Base-by-base conservation (phyloP, 2,113 vertebrate species). In the Panthera tigris region DNA sequence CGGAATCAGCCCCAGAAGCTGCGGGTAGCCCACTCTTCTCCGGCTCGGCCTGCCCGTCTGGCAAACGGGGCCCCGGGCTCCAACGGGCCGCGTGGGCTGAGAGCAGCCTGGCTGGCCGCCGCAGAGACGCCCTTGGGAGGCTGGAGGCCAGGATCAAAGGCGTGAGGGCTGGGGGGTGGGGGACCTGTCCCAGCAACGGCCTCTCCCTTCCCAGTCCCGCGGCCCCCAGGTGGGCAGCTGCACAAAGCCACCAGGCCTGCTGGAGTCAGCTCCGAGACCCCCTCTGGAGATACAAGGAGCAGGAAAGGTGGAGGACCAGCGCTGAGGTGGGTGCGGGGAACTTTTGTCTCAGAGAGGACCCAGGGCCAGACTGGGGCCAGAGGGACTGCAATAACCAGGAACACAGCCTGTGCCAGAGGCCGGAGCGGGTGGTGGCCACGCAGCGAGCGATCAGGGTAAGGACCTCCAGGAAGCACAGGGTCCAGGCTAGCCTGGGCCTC, bases 91-190 rank as follows among this genome's bases (percentile, higher is more conserved):
- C n/a, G 19, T 81, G 95, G 91, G 88, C 69, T 1, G 63, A 80
- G 57, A 63, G 89, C 84, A 91, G 80, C 68, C 15, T 0, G 80
- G 79, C n/a, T 74, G 87, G 88, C 97, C 0, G 41, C 91, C 65
- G 27, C 0, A 18, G 85, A 88, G 69, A 93, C 23, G 14, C 65
- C 82, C 78, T 55, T 23, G 13, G 80, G 94, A 94, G 55, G 74
- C 29, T 3, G 86, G 78, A 84, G n/a, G 84, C 84, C 5, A 16
- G 88, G 69, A 90, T 90, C 96, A 95, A 97, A 97, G 84, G 74
- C 41, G 2, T 1, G 8, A 52, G 25, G 91, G 87, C 73, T 10
- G 39, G 76, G 31, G 29, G 29, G 33, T 27, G 55, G 23, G 36
- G 68, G 65, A 25, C 39, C 69, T 92, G 68, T 39, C 50, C 57